Evolutionary conservation across 1,140 invertebrate genomes (phyloP), one percentile per base, ranked within the genome.

Genomic region (Caenorhabditis brenneri): DNA sequence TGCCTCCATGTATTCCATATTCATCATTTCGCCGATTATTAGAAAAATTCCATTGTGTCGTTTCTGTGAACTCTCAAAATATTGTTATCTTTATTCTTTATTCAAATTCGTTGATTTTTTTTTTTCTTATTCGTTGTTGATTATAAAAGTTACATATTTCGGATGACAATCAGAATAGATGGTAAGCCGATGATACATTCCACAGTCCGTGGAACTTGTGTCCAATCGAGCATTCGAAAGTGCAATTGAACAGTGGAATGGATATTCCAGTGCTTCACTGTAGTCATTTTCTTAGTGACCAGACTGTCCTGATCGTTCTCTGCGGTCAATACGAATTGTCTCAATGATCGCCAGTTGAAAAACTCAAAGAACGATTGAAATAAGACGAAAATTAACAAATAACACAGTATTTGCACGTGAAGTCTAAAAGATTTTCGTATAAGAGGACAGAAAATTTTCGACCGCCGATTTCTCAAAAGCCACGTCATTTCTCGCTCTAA

Each of bases 1-100:
- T 36, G 65, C n/a, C 65, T 74, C 42, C 65, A 74, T 74, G 65
- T 74, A 7, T 74, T 74, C 36, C 16, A 46, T 6, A 74, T 74
- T 46, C 65, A 74, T 42, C 65, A 74, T 27, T 74, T 74, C 16
- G 12, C 65, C 0, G 36, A 74, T 22, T 74, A 74, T 19, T 74
- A 31, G 27, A 24, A 2, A 12, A 12, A 19, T 39, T 6, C n/a
- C 16, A 36, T 36, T 10, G 2, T 27, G 22, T 74, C 24, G 31
- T 36, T 65, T 36, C 19, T 74, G 39, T 24, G 1, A 24, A 12
- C 36, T 36, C 5, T 74, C 22, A 46, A 27, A 27, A 2, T 15
- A 6, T 55, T 27, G 53, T 27, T 74, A 24, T 10, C 10, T 46
- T 42, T 22, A 10, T 7, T 74, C n/a, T n/a, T 27, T 10, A 6